These are phyloP conservation scores for Lichenostomus cassidix DNA, from an alignment of 2,113 vertebrate species.

Conservation along the genomic window DNA sequence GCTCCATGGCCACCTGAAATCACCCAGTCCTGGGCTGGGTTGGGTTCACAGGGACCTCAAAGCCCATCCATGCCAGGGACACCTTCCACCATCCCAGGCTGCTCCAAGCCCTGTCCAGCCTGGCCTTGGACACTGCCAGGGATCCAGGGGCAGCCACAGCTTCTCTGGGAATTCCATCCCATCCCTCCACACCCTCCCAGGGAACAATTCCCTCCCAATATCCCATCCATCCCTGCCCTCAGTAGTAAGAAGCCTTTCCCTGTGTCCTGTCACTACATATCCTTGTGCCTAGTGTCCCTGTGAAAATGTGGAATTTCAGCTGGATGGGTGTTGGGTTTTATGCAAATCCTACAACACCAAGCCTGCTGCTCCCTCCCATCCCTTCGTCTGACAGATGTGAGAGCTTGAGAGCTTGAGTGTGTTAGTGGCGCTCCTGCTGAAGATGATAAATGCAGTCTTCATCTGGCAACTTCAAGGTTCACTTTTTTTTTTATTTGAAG, in stretches of 20 bases:
- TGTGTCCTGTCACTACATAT: fast-evolving
- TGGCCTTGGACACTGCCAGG: neutral
- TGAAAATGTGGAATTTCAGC: slow-evolving; percentile 5
- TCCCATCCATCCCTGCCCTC: fast-evolving
- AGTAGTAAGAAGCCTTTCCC: too few relatives aligned
- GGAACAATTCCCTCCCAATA: neutral
- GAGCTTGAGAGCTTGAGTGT: slow-evolving; percentile 33
- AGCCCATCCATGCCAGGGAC: neutral
- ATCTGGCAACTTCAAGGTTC: slow-evolving; percentile 55
- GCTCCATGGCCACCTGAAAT: fast-evolving
- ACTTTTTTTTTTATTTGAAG: neutral
- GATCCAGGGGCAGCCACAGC: neutral
- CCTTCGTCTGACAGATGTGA: slow-evolving; percentile 38
- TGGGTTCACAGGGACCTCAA: fast-evolving
- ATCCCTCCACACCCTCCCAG: neutral
- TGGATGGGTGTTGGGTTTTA: neutral
- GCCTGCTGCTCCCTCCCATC: neutral
- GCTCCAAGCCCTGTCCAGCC: neutral
- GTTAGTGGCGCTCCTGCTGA: slow-evolving; percentile 37
- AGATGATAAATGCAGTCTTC: slow-evolving; percentile 70
- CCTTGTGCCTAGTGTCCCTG: neutral
- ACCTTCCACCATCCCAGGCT: neutral
- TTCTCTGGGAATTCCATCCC: neutral
- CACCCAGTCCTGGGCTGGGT: fast-evolving
- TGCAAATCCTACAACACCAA: slow-evolving; percentile 13